A percentile compares a stretch with the other conserved stretches of the same genome.
Evolutionary conservation across 30 jellyfish, hydroid and myxozoan genomes (phyloP).

Genomic region (Chironex yamaguchii): DNA sequence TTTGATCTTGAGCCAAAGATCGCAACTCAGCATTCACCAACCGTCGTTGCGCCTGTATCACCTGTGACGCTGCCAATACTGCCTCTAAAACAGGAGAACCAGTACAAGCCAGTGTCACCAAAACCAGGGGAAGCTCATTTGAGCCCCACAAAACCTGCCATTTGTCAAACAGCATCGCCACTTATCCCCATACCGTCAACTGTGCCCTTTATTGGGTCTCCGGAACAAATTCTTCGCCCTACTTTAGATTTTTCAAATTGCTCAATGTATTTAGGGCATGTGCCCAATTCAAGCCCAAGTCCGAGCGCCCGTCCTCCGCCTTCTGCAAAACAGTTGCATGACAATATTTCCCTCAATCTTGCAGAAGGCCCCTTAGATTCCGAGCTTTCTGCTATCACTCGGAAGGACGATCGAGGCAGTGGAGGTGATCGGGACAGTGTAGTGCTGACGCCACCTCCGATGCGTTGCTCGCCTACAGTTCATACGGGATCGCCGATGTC

Average conservation of each 20-base stretch:
- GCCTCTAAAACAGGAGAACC: background rate
- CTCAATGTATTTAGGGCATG: too few species aligned
- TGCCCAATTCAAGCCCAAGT: too few species aligned
- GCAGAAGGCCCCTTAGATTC: background rate
- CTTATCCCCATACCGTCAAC: background rate
- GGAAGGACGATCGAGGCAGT: background rate
- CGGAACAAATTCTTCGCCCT: too few species aligned
- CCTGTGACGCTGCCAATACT: background rate
- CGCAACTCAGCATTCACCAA: background rate
- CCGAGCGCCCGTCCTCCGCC: background rate
- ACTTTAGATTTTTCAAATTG: too few species aligned
- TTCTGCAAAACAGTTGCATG: background rate
- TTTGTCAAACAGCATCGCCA: background rate
- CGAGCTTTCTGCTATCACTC: background rate
- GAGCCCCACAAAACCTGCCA: background rate
- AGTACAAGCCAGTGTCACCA: background rate
- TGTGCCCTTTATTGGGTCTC: background rate
- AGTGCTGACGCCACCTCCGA: background rate
- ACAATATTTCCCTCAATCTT: background rate
- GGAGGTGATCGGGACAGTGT: background rate
- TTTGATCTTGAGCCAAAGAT: background rate
- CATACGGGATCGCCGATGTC: background rate
- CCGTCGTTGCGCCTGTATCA: too few species aligned
- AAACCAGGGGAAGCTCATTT: too few species aligned
- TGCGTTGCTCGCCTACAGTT: background rate